Evolutionary conservation across 2,113 vertebrate species (phyloP), one percentile per base, ranked within the genome.

Genomic region (Rhineura floridana): DNA sequence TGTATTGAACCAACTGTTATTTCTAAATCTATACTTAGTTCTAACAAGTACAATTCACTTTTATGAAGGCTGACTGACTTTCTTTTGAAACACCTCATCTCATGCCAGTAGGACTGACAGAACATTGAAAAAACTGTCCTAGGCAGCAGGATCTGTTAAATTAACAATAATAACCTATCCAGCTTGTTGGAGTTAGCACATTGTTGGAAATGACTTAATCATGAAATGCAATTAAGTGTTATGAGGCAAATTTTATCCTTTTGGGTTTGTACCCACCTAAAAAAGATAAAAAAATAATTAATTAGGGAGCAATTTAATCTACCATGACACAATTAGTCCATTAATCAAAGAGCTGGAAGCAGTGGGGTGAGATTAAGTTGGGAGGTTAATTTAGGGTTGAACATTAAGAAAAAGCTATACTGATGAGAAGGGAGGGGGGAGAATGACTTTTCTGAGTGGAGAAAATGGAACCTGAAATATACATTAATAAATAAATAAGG

Each of bases 261-360:
- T 86, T 81, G 77, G n/a, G n/a, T 81, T 85, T 75, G 79, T 52
- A 33, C 21, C 13, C n/a, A 85, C n/a, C 46, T 82, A n/a, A 73
- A 86, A 87, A 82, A 82, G 69, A 36, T 82, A 86, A 75, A 73
- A 69, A 86, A 89, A 76, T 86, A 85, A 89, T 86, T 81, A 88
- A 88, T 88, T 76, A 83, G 42, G 28, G 48, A 75, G 73, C 28
- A 90, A 44, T 76, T 86, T 90, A 86, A 82, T 90, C 78, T 84
- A 84, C 81, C 78, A 77, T 77, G 46, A 76, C 77, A 67, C 48
- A 75, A 77, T 70, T 87, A 72, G 33, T 13, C 63, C 70, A 90
- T 90, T 76, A 83, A 69, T 90, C 80, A 70, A 30, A 81, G 28
- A 69, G 5, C 62, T 67, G 78, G 25, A 46, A 89, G n/a, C 30